Conservation (phyloP, 2,888 invertebrate genomes). For the Pachydiplax longipennis region DNA sequence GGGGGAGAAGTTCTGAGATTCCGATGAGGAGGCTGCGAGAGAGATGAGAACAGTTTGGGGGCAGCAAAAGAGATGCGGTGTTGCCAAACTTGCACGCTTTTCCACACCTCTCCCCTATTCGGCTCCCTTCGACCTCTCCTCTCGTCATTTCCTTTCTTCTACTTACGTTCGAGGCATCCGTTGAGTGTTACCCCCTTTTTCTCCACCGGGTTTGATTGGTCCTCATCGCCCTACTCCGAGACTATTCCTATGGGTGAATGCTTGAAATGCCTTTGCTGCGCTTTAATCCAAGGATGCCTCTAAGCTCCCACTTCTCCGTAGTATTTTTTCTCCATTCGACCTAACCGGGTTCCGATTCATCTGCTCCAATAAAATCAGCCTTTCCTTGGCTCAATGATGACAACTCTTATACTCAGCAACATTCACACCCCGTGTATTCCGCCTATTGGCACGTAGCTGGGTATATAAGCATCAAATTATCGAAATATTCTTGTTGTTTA, state of each 20-base stretch:
- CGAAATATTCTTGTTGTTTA: too few species aligned
- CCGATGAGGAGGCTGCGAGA: constrained; percentile 9
- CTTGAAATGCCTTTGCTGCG: background rate
- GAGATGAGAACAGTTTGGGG: constrained; percentile 1
- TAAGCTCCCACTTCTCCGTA: background rate
- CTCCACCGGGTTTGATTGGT: background rate
- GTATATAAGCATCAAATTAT: too few species aligned
- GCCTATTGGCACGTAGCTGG: too few species aligned
- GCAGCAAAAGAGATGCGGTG: background rate
- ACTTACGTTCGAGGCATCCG: background rate
- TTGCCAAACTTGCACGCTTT: background rate
- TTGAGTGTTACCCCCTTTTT: background rate
- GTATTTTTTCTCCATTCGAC: background rate
- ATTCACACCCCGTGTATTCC: too few species aligned
- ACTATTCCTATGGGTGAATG: background rate
- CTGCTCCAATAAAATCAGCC: too few species aligned
- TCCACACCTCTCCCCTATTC: background rate
- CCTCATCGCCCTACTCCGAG: background rate
- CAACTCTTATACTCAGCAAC: too few species aligned
- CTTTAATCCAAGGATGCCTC: background rate
- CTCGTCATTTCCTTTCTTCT: background rate
- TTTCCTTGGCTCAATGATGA: too few species aligned
- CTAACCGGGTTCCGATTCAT: too few species aligned
- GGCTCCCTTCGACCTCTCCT: background rate
- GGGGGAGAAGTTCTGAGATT: constrained; percentile 4